These are phyloP conservation scores for Lasiommata megera DNA, from an alignment of 2,888 invertebrate genomes.

Conservation along the genomic window DNA sequence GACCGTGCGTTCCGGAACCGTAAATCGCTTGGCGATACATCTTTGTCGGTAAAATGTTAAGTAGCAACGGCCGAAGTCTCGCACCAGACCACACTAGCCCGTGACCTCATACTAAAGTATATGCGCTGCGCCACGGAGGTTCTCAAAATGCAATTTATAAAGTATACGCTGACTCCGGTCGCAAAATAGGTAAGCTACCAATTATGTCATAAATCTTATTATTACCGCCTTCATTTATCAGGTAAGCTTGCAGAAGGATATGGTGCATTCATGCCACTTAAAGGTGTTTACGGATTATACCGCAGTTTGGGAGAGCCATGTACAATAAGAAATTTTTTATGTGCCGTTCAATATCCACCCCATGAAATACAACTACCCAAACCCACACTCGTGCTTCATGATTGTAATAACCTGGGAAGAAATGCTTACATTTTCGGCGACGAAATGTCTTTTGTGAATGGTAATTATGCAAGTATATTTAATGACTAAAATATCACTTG, in stretches of 20 bases:
- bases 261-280: conserved; percentile 65
- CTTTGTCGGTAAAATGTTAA: too few species aligned
- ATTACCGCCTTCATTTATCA: conserved; percentile 28
- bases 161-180: too few species aligned
- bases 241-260: conserved; percentile 56
- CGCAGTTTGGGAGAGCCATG: conserved; percentile 69
- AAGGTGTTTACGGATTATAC: conserved; percentile 67
- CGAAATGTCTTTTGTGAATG: conserved; percentile 53
- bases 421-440: conserved; percentile 62
- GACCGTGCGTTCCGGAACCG: too few species aligned
- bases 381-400: conserved; percentile 43
- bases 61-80: too few species aligned
- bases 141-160: too few species aligned
- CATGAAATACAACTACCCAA: conserved; percentile 42
- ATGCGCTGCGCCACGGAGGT: too few species aligned
- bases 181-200: too few species aligned
- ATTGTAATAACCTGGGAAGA: conserved; percentile 47
- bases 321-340: conserved; percentile 61
- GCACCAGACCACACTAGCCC: too few species aligned
- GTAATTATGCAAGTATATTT: conserved; percentile 37
- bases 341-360: conserved; percentile 50
- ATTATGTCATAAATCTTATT: too few species aligned
- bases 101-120: too few species aligned
- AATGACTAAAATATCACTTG: too few species aligned
- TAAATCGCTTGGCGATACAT: too few species aligned